phyloP scores from a whole-genome alignment of 2,888 invertebrate species.

The Slavum lentiscoides region DNA sequence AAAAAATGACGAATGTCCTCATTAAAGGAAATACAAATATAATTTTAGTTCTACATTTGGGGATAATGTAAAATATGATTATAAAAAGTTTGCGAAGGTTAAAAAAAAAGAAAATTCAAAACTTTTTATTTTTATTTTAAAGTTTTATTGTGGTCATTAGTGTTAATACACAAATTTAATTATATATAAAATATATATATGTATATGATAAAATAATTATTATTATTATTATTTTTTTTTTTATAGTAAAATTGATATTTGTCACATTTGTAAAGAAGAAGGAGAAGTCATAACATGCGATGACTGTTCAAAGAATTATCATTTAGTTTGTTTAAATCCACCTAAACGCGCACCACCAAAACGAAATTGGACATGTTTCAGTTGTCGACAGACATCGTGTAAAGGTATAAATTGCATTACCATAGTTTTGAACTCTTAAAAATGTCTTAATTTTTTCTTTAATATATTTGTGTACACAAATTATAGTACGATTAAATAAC shows the following conservation, averaged over 20 bases:
- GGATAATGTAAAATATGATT: too few relatives aligned
- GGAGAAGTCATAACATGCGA: constrained; percentile 71
- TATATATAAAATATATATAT: constrained; percentile 13
- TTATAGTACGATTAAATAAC: neutral
- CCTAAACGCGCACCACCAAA: constrained; percentile 67
- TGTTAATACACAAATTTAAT: neutral
- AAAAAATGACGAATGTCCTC: too few relatives aligned
- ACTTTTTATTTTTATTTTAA: too few relatives aligned
- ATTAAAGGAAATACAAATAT: too few relatives aligned
- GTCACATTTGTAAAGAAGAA: constrained; percentile 69
- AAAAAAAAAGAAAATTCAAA: too few relatives aligned
- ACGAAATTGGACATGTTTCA: constrained; percentile 67
- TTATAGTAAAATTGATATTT: constrained; percentile 61
- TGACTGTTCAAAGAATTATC: constrained; percentile 68
- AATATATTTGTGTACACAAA: too few relatives aligned
- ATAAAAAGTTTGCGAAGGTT: too few relatives aligned
- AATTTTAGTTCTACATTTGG: too few relatives aligned
- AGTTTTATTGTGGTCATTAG: too few relatives aligned
- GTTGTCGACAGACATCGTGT: constrained; percentile 61
- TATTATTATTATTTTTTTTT: constrained; percentile 22
- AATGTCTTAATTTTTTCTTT: neutral
- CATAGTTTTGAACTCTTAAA: neutral
- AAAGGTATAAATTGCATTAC: constrained; percentile 37
- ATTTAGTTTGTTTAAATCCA: constrained; percentile 73
- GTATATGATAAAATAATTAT: neutral